A percentile compares a stretch with the other conserved stretches of the same genome.
Conservation (phyloP, 2,113 vertebrate genomes). For the Meles meles region DNA sequence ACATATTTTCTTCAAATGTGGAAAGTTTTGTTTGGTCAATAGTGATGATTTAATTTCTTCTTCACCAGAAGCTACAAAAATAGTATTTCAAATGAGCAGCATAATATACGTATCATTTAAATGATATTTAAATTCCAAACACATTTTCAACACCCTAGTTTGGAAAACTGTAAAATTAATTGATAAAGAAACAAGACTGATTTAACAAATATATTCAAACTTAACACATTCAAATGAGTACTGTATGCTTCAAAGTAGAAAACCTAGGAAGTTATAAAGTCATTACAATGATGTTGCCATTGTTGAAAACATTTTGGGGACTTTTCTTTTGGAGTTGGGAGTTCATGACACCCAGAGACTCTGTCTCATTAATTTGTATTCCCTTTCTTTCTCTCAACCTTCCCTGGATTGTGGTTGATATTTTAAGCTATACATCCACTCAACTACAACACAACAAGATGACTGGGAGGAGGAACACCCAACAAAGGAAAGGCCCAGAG, state of each 20-base stretch:
- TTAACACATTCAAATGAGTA: background rate
- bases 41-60: background rate
- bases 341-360: conserved; percentile 3
- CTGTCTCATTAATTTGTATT: conserved; percentile 37
- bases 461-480: no score
- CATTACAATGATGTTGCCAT: conserved; percentile 7
- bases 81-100: background rate
- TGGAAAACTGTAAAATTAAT: conserved; percentile 32
- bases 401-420: no score
- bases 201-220: conserved; percentile 30
- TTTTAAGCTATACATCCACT: no score
- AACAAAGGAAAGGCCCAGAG: no score
- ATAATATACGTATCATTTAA: background rate
- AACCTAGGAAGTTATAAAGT: conserved; percentile 24
- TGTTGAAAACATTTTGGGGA: conserved; percentile 16
- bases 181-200: background rate
- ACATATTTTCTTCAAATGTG: background rate
- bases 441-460: no score
- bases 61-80: background rate
- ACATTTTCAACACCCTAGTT: background rate
- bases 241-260: background rate
- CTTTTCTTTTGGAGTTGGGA: background rate
- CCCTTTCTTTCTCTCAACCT: background rate
- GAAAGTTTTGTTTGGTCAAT: background rate
- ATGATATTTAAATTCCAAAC: background rate